These are phyloP conservation scores for Falcaria lacertinaria DNA, from an alignment of 2,888 invertebrate genomes.

Conservation along the genomic window DNA sequence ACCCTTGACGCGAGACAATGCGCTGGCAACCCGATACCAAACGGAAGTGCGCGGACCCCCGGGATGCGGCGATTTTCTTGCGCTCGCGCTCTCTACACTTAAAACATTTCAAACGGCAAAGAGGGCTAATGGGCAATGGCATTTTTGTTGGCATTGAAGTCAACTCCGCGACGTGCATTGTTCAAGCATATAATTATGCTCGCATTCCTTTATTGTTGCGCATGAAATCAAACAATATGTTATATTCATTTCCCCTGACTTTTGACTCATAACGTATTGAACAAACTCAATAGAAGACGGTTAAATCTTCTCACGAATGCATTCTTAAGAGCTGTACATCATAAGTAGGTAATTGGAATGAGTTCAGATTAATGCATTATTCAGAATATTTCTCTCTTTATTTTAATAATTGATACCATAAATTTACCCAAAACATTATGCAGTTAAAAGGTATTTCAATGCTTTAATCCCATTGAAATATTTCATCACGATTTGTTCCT, in stretches of 20 bases:
- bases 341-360: slow-evolving; percentile 9
- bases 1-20: slow-evolving; percentile 64
- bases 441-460: too few species aligned
- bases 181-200: slow-evolving; percentile 73
- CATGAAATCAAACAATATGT: slow-evolving; percentile 75
- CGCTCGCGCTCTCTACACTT: slow-evolving; percentile 54
- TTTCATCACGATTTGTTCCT: too few species aligned
- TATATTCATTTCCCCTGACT: slow-evolving; percentile 71
- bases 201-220: slow-evolving; percentile 66
- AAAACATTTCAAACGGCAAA: slow-evolving; percentile 36
- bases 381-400: too few species aligned
- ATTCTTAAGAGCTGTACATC: slow-evolving; percentile 30
- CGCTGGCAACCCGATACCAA: slow-evolving; percentile 65
- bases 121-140: slow-evolving; percentile 60
- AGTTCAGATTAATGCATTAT: background rate
- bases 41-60: slow-evolving; percentile 74
- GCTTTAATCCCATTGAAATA: too few species aligned
- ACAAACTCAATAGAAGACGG: slow-evolving; percentile 64
- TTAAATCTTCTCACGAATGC: slow-evolving; percentile 76
- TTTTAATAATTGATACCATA: too few species aligned
- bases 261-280: slow-evolving; percentile 68
- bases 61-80: slow-evolving; percentile 71
- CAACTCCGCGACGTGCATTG: slow-evolving; percentile 63
- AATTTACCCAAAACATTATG: too few species aligned
- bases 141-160: slow-evolving; percentile 69